Base-by-base conservation (phyloP, 2,888 invertebrate genomes). In the Osmoderma eremita region DNA sequence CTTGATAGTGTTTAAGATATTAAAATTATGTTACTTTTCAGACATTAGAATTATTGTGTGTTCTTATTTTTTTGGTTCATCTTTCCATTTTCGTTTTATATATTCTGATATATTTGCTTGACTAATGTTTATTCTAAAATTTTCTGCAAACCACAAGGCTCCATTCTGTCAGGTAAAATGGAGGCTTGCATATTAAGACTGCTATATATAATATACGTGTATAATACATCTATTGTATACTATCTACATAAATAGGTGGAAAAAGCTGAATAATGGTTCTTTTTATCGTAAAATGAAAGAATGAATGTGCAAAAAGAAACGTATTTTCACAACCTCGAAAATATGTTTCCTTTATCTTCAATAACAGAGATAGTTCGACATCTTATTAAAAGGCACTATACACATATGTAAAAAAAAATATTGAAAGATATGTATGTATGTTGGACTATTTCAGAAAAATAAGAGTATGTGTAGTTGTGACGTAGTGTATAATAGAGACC, bases 111-210 rank as follows among this genome's bases (percentile, higher is more conserved):
- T 63, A 49, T 65, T 56, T 49, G 68, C 68, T 68, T 68, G 76
- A 86, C 86, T 87, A 87, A 87, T 85, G 80, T 84, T 71, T 84
- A 80, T 85, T 84, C 86, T 84, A 84, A 84, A 84, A 82, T 84
- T 86, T 87, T 88, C 86, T 87, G 87, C 89, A 87, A 30, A 88
- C 86, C 88, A 86, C 87, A 90, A 90, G 90, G 90, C 90, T 90
- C 91, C 87, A 91, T 91, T 88, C 88, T 91, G 87, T 91, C 91
- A 91, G 91, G 91, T 91, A 91, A 91, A 89, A 86, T 85, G 88
- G 88, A 86, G 86, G 85, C 86, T 86, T 86, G 85, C 81, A 77
- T 81, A 80, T 78, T 82, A 78, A 80, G 82, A 79, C 80, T 82
- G 82, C 81, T 79, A 79, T 78, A 71, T 67, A 65, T 49, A 65